Conservation (phyloP, 2,888 invertebrate species). For the Lasius platythorax region DNA sequence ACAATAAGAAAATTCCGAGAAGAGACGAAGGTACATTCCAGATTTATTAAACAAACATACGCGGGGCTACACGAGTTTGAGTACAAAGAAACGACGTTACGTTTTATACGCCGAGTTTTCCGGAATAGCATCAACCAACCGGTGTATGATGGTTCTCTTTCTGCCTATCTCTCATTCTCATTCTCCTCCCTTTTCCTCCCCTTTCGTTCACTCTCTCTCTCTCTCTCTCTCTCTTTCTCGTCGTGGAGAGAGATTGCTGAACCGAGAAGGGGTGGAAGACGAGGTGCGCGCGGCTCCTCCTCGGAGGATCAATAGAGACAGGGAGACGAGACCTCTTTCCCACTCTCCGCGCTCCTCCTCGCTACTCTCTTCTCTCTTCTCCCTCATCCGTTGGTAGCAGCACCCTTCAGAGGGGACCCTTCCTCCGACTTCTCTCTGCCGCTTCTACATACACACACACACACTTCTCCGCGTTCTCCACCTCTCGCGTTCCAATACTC, state of each 20-base stretch:
- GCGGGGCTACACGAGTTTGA: neutral
- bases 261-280: conserved; percentile 82
- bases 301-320: conserved; percentile 86
- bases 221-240: conserved; percentile 34
- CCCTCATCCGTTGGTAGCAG: conserved; percentile 67
- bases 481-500: conserved; percentile 63
- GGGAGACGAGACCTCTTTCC: conserved; percentile 85
- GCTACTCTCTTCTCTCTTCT: conserved; percentile 66
- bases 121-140: conserved; percentile 55
- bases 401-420: conserved; percentile 70
- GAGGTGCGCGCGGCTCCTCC: conserved; percentile 85
- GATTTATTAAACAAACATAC: conserved; percentile 21
- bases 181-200: neutral
- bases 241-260: conserved; percentile 70
- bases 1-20: neutral
- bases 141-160: conserved; percentile 66
- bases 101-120: conserved; percentile 64
- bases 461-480: conserved; percentile 71
- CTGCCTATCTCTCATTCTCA: conserved; percentile 55
- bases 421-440: conserved; percentile 66
- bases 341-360: conserved; percentile 70
- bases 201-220: conserved; percentile 29
- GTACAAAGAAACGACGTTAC: conserved; percentile 48
- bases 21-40: neutral
- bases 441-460: conserved; percentile 50